Evolutionary conservation across 2,888 invertebrate species (phyloP).

Genomic region (Agrotis segetum): DNA sequence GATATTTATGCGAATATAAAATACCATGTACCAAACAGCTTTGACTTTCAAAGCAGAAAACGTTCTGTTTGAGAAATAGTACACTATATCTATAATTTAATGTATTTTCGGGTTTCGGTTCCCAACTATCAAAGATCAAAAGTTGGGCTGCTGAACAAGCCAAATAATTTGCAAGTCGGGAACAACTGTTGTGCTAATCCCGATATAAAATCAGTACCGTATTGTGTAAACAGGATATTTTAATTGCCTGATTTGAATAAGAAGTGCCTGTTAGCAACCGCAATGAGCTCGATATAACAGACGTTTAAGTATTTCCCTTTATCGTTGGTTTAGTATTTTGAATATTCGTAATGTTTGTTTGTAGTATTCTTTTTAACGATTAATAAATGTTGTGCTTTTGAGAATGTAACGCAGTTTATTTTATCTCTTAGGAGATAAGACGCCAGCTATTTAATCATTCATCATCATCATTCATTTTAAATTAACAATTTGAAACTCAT

Average conservation of each 20-base stretch:
- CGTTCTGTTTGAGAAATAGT: neutral
- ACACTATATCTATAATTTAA: neutral
- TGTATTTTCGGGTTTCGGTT: conserved; percentile 18
- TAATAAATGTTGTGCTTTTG: conserved; percentile 6
- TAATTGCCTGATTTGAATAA: conserved; percentile 63
- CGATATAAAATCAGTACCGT: conserved; percentile 47
- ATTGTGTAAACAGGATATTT: conserved; percentile 52
- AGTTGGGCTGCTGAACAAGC: conserved; percentile 29
- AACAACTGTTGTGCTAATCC: conserved; percentile 55
- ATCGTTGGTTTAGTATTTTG: conserved; percentile 22
- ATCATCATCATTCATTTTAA: too few species aligned
- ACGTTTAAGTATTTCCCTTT: conserved; percentile 31
- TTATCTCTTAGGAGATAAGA: neutral
- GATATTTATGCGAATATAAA: conserved; percentile 22
- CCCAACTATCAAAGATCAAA: conserved; percentile 23
- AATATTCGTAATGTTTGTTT: conserved; percentile 22
- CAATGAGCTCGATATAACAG: conserved; percentile 30
- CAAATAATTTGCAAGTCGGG: conserved; percentile 39
- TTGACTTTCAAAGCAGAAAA: neutral
- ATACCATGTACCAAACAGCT: conserved; percentile 7
- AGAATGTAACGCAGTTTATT: neutral
- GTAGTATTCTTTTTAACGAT: conserved; percentile 15
- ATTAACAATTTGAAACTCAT: too few species aligned
- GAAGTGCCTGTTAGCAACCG: conserved; percentile 42
- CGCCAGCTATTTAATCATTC: too few species aligned